Percentiles rank a stretch among this genome's conserved stretches.
Evolutionary conservation across 2,888 invertebrate species (phyloP).

Genomic region (Oegoconia quadripuncta): DNA sequence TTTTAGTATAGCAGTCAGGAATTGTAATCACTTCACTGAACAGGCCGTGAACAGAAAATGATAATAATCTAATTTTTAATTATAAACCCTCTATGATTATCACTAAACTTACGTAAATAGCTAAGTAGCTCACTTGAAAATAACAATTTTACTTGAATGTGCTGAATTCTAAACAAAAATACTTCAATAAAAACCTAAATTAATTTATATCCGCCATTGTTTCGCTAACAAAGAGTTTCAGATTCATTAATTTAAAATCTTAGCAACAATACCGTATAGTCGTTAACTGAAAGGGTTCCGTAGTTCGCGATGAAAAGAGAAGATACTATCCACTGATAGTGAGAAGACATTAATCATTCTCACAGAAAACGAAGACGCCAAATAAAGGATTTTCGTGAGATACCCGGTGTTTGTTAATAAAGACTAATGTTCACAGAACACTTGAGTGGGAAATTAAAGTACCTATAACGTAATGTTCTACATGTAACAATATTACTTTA

Average conservation of each 20-base stretch:
- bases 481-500: too few species aligned
- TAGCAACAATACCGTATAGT: slow-evolving; percentile 36
- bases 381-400: slow-evolving; percentile 27
- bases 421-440: slow-evolving; percentile 21
- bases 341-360: slow-evolving; percentile 35
- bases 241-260: slow-evolving; percentile 56
- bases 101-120: too few species aligned
- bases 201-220: slow-evolving; percentile 40
- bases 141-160: too few species aligned
- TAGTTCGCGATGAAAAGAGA: slow-evolving; percentile 22
- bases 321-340: slow-evolving; percentile 29
- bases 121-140: too few species aligned
- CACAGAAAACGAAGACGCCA: slow-evolving; percentile 28
- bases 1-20: too few species aligned
- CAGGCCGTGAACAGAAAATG: too few species aligned
- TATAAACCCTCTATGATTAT: too few species aligned
- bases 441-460: too few species aligned
- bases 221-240: slow-evolving; percentile 34
- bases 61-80: too few species aligned
- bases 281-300: slow-evolving; percentile 34
- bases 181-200: slow-evolving; percentile 26
- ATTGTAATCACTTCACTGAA: too few species aligned
- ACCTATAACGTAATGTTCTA: too few species aligned
- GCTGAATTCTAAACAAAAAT: slow-evolving; percentile 11
- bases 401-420: slow-evolving; percentile 16